These are phyloP conservation scores for Callorhinus ursinus DNA, from an alignment of 2,113 vertebrate species.

Conservation along the genomic window DNA sequence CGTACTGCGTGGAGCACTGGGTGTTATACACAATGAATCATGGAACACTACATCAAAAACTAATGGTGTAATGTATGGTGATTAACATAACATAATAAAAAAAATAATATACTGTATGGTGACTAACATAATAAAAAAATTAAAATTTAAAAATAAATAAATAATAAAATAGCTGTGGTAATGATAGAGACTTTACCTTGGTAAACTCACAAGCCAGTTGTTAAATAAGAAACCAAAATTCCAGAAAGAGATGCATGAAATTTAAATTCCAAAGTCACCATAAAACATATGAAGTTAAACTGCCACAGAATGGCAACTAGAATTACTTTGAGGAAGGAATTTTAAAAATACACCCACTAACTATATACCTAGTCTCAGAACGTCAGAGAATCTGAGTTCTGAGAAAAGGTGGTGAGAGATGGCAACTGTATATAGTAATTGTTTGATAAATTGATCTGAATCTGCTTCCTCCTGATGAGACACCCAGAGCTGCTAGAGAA, in stretches of 20 bases:
- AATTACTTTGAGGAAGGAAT: not conserved
- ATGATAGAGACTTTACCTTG: not conserved
- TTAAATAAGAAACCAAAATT: conserved; percentile 36
- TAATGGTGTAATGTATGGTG: too few species aligned
- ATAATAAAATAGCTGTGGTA: not conserved
- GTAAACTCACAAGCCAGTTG: not conserved
- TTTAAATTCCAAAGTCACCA: not conserved
- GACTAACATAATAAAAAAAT: too few species aligned
- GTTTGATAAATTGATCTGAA: not conserved
- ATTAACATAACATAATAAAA: too few species aligned
- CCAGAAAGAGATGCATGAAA: not conserved
- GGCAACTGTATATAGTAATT: not conserved
- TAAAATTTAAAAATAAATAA: too few species aligned
- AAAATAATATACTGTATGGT: too few species aligned
- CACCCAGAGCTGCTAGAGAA: not conserved
- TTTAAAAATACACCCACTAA: not conserved
- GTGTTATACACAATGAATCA: too few species aligned
- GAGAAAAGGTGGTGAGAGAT: not conserved
- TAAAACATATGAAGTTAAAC: conserved; percentile 28
- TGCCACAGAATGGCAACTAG: not conserved
- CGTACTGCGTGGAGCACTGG: too few species aligned
- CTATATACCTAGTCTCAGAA: not conserved
- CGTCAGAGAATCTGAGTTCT: not conserved
- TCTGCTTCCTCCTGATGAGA: not conserved
- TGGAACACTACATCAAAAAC: too few species aligned